Evolutionary conservation across 2,113 vertebrate genomes (phyloP).

Genomic region (Podarcis cretensis): DNA sequence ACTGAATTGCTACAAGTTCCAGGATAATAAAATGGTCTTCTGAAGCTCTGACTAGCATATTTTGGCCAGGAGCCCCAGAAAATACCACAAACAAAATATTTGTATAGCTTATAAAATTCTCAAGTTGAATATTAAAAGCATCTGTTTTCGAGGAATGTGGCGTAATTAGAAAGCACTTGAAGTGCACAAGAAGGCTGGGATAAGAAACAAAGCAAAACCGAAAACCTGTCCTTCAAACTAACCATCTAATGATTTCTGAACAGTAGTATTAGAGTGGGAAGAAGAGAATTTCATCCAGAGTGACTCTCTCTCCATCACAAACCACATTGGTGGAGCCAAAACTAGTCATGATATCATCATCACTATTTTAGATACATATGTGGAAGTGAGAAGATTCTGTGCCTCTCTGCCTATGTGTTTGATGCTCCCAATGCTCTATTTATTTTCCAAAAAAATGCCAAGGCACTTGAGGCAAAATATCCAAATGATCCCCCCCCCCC

Average conservation of each 20-base stretch:
- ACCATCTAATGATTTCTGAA: slow-evolving; percentile 49
- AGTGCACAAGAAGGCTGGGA: slow-evolving; percentile 70
- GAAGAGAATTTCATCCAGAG: slow-evolving; percentile 42
- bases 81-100: slow-evolving; percentile 76
- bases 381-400: neutral
- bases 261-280: slow-evolving; percentile 41
- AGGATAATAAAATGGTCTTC: slow-evolving; percentile 62
- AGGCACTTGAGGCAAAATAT: neutral
- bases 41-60: slow-evolving; percentile 62
- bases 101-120: slow-evolving; percentile 74
- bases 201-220: slow-evolving; percentile 50
- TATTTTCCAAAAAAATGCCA: neutral
- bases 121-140: slow-evolving; percentile 73
- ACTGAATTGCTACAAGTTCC: slow-evolving; percentile 42
- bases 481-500: neutral
- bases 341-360: slow-evolving; percentile 51
- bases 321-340: slow-evolving; percentile 57
- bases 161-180: slow-evolving; percentile 74
- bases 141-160: slow-evolving; percentile 72
- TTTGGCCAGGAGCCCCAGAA: slow-evolving; percentile 69
- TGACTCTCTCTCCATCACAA: slow-evolving; percentile 46
- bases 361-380: slow-evolving; percentile 12
- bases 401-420: neutral
- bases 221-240: slow-evolving; percentile 65
- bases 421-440: neutral